Conservation (phyloP, 2,113 vertebrate species). For the Periophthalmus modestus region DNA sequence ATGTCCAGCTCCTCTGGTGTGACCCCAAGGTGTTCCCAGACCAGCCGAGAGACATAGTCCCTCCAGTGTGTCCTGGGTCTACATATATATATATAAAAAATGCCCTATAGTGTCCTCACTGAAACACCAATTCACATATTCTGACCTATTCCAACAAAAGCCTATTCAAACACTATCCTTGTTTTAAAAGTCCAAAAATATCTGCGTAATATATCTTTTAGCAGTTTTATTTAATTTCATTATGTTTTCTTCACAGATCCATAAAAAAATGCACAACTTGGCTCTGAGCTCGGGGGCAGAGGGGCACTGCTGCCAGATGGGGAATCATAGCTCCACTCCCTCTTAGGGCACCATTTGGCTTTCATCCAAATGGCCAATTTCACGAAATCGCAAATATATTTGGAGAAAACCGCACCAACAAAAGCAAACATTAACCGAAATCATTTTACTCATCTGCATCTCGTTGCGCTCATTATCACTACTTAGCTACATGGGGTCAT, state of each 20-base stretch:
- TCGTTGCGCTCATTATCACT: constrained; percentile 28
- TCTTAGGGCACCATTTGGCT: constrained; percentile 64
- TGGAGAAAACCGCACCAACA: constrained; percentile 28
- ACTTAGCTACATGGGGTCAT: constrained; percentile 51
- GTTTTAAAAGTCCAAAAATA: neutral
- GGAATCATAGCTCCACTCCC: constrained; percentile 44
- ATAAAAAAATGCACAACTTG: constrained; percentile 12
- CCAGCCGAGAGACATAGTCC: too few species aligned
- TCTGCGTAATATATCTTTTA: too few species aligned
- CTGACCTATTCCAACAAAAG: too few species aligned
- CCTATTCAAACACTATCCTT: too few species aligned
- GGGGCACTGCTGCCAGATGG: constrained; percentile 56
- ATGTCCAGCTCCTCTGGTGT: too few species aligned
- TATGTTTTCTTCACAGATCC: neutral
- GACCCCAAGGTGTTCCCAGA: too few species aligned
- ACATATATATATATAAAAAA: too few species aligned
- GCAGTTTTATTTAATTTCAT: too few species aligned
- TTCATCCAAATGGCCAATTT: constrained; percentile 58
- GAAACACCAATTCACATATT: neutral
- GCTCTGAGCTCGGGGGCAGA: constrained; percentile 33
- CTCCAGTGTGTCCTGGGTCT: too few species aligned
- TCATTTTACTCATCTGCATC: constrained; percentile 35
- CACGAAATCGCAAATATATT: neutral
- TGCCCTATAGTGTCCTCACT: too few species aligned
- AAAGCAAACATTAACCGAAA: constrained; percentile 31